Evolutionary conservation across 2,113 vertebrate genomes (phyloP).

Genomic region (Phasianus colchicus): DNA sequence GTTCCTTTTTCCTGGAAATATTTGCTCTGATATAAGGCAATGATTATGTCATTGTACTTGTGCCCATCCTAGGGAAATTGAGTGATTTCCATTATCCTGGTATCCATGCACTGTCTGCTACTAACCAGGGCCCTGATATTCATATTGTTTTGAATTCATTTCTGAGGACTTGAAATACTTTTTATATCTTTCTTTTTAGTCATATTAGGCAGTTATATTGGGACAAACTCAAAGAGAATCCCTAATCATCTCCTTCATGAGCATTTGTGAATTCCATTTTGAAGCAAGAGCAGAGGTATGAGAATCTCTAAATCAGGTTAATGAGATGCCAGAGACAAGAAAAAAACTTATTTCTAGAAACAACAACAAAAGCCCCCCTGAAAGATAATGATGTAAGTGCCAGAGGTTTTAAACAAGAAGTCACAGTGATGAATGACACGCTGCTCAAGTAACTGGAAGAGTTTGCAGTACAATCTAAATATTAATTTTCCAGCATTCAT

Average conservation of each 20-base stretch:
- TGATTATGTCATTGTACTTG: not conserved
- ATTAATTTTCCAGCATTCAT: not conserved
- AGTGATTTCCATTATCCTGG: not conserved
- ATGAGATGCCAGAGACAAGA: not conserved
- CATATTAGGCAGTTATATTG: not conserved
- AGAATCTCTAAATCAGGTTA: constrained; percentile 20
- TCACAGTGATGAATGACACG: not conserved
- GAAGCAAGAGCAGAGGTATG: not conserved
- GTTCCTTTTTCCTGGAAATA: not conserved
- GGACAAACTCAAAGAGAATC: constrained; percentile 29
- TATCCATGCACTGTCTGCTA: not conserved
- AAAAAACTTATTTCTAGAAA: not conserved
- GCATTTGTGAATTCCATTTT: constrained; percentile 1
- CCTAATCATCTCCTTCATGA: not conserved
- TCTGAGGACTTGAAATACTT: not conserved
- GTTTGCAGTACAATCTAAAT: not conserved
- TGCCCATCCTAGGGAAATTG: not conserved
- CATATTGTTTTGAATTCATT: not conserved
- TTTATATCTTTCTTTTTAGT: constrained; percentile 6
- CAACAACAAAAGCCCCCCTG: not conserved
- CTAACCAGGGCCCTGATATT: not conserved
- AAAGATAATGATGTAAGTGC: not conserved
- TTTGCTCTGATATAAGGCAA: not conserved
- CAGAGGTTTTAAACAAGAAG: not conserved
- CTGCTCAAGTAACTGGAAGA: not conserved